Percentiles rank a stretch among this genome's conserved stretches.
These are phyloP conservation scores for Tenthredo scrophulariae DNA, from an alignment of 2,888 invertebrate genomes.

Conservation along the genomic window DNA sequence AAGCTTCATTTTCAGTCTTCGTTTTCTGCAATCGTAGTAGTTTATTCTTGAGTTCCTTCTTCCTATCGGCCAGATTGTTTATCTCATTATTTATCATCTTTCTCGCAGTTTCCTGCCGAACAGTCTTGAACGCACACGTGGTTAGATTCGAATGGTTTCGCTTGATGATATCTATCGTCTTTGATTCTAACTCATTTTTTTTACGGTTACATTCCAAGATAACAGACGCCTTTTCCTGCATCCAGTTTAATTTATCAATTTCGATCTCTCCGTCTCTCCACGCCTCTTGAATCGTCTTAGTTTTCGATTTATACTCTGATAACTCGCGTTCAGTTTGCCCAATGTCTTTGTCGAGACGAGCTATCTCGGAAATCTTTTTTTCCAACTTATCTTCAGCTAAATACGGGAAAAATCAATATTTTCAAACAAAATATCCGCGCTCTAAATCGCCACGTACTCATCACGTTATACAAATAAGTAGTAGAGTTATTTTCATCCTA, in stretches of 20 bases:
- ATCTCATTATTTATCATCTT: constrained; percentile 51
- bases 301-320: constrained; percentile 28
- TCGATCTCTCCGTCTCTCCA: constrained; percentile 28
- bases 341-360: constrained; percentile 25
- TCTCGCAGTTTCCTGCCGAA: constrained; percentile 46
- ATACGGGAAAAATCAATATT: neutral
- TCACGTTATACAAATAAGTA: neutral
- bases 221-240: constrained; percentile 57
- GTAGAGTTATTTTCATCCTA: neutral
- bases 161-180: constrained; percentile 58
- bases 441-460: neutral
- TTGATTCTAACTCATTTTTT: constrained; percentile 46
- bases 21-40: neutral
- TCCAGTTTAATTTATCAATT: constrained; percentile 46
- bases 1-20: neutral
- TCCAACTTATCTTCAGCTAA: constrained; percentile 29
- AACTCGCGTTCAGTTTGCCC: constrained; percentile 14
- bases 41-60: constrained; percentile 42
- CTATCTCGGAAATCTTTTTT: constrained; percentile 7
- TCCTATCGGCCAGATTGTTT: constrained; percentile 39
- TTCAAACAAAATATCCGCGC: neutral
- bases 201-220: constrained; percentile 56
- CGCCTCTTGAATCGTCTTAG: constrained; percentile 13
- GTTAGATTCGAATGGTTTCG: constrained; percentile 36
- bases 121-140: constrained; percentile 38